A percentile compares a stretch with the other conserved stretches of the same genome.
phyloP scores from a whole-genome alignment of 2,113 vertebrate genomes.

The Scalopus aquaticus region DNA sequence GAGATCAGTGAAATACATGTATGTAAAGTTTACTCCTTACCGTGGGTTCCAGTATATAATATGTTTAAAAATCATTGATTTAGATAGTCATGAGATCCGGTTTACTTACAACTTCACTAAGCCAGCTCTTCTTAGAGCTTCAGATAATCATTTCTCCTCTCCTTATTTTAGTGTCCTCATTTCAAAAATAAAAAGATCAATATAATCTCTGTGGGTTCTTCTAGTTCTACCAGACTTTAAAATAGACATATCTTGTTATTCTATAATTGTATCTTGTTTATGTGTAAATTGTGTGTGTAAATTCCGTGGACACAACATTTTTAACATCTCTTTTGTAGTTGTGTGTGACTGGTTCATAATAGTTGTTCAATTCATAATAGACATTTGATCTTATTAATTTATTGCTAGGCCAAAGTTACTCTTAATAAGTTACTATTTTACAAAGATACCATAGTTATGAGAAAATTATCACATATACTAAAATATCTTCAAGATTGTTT shows the following conservation, averaged over 20 bases:
- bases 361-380: background rate
- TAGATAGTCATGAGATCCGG: background rate
- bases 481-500: conserved; percentile 27
- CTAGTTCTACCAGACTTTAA: background rate
- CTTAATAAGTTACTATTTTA: conserved; percentile 6
- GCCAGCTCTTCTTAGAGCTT: background rate
- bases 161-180: background rate
- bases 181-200: conserved; percentile 16
- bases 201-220: background rate
- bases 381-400: conserved; percentile 5
- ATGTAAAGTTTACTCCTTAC: background rate
- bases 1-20: background rate
- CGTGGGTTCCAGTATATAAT: background rate
- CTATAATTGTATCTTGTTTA: background rate
- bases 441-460: background rate
- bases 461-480: conserved; percentile 14
- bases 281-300: background rate
- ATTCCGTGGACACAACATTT: background rate
- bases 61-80: background rate
- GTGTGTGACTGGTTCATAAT: too few species aligned
- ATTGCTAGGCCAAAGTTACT: background rate
- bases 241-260: background rate
- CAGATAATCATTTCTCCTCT: background rate
- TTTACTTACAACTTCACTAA: background rate
- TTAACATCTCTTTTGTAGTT: background rate